Percentiles rank a stretch among this genome's conserved stretches.
These are phyloP conservation scores for Sialia sialis DNA, from an alignment of 2,113 vertebrate species.

Conservation along the genomic window DNA sequence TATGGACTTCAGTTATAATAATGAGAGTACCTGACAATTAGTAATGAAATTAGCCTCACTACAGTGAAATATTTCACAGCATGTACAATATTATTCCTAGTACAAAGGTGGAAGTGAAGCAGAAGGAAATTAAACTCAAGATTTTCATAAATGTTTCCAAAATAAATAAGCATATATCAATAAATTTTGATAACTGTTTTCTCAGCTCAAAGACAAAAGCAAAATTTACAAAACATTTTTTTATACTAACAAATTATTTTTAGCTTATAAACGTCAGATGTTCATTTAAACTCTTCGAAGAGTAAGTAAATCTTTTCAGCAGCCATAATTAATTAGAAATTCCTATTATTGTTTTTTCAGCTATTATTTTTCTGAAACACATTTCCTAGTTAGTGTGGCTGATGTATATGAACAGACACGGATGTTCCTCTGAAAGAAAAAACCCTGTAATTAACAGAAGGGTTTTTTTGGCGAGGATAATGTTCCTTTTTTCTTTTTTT, in stretches of 20 bases:
- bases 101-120: slow-evolving; percentile 17
- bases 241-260: neutral
- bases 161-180: slow-evolving; percentile 27
- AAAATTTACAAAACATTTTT: neutral
- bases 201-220: neutral
- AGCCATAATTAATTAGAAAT: neutral
- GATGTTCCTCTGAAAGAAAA: slow-evolving; percentile 40
- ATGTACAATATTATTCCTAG: slow-evolving; percentile 16
- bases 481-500: neutral
- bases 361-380: neutral
- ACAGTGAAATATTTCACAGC: slow-evolving; percentile 51
- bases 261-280: neutral
- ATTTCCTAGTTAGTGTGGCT: neutral
- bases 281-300: neutral
- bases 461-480: slow-evolving; percentile 5
- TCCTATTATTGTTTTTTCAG: neutral
- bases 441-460: slow-evolving; percentile 33
- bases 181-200: slow-evolving; percentile 5
- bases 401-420: neutral
- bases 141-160: slow-evolving; percentile 5
- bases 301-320: neutral
- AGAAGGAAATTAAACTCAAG: slow-evolving; percentile 17
- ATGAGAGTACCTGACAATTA: slow-evolving; percentile 60
- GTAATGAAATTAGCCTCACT: slow-evolving; percentile 55
- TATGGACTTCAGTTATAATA: slow-evolving; percentile 43